A percentile compares a stretch with the other conserved stretches of the same genome.
phyloP scores from a whole-genome alignment of 2,888 invertebrate species.

The Psylliodes chrysocephalus region DNA sequence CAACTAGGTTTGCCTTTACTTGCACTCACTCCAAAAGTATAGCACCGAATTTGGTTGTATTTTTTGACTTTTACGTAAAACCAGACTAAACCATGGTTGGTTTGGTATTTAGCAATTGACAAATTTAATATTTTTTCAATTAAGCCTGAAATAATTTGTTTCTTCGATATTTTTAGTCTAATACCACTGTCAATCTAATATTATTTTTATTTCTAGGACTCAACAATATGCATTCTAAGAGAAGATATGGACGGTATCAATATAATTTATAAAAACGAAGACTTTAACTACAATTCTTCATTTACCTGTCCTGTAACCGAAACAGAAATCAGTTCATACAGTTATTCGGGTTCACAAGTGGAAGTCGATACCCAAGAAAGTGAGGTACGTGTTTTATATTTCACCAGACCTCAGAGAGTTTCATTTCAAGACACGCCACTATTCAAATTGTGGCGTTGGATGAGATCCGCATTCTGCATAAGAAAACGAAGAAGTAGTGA shows the following conservation, averaged over 20 bases:
- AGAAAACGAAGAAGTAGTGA: neutral
- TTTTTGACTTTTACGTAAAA: too few species aligned
- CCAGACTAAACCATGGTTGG: too few species aligned
- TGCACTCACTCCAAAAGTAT: too few species aligned
- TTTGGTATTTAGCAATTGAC: too few species aligned
- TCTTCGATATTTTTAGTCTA: too few species aligned
- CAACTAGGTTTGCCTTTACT: too few species aligned
- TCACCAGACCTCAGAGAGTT: neutral
- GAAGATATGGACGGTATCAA: constrained; percentile 12
- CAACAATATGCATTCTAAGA: neutral
- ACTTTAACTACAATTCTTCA: constrained; percentile 33
- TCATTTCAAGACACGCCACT: neutral
- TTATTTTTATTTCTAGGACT: neutral
- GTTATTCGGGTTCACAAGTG: neutral
- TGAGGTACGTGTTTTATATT: neutral
- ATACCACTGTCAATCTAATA: neutral
- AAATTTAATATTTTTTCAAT: too few species aligned
- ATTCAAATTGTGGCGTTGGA: constrained; percentile 8
- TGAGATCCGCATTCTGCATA: neutral
- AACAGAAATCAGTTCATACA: neutral
- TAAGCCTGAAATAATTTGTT: too few species aligned
- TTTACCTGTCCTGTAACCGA: constrained; percentile 10
- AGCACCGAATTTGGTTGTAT: too few species aligned
- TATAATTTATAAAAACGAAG: constrained; percentile 35
- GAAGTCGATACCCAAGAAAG: neutral